Evolutionary conservation across 2,888 invertebrate species (phyloP).

Genomic region (Pachycephus smyrnensis): DNA sequence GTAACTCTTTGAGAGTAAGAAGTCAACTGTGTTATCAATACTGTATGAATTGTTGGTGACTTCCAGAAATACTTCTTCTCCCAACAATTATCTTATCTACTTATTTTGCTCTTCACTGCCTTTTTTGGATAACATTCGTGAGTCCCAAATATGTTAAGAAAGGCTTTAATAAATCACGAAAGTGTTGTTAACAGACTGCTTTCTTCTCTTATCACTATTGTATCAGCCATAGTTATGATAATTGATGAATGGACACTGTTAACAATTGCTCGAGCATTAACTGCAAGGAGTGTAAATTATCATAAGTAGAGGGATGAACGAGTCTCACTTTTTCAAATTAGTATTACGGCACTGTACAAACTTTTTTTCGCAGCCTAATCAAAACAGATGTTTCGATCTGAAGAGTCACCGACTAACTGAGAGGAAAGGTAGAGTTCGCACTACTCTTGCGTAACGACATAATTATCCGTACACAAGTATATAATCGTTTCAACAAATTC

Average conservation of each 20-base stretch:
- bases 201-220: neutral
- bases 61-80: no score
- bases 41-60: neutral
- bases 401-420: neutral
- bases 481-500: neutral
- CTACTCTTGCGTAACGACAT: neutral
- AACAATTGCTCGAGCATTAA: neutral
- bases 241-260: neutral
- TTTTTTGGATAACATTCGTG: neutral
- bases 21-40: neutral
- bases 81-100: neutral
- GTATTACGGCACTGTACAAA: neutral
- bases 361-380: neutral
- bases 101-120: neutral
- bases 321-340: neutral
- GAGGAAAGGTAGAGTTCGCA: neutral
- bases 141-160: neutral
- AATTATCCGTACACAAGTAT: neutral
- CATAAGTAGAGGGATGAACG: neutral
- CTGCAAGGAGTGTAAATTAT: neutral
- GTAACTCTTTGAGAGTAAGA: neutral
- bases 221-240: neutral
- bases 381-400: neutral
- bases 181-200: neutral
- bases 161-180: neutral